Evolutionary conservation across 2,113 vertebrate species (phyloP).

Genomic region (Dermatemys mawii): DNA sequence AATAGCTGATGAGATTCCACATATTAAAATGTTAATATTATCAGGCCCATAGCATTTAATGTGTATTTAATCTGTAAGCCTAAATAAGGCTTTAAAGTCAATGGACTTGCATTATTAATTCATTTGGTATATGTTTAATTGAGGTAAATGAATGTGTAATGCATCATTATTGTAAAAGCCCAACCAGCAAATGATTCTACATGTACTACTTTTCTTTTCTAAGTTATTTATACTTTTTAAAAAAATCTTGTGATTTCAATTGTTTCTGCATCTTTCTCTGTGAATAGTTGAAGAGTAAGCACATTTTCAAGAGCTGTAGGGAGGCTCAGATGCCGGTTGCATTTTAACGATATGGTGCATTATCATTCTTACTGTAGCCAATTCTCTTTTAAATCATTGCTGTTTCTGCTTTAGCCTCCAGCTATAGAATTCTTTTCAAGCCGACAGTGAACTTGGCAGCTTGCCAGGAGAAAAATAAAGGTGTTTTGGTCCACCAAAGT

Average conservation of each 20-base stretch:
- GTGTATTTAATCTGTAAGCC: neutral
- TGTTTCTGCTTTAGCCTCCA: constrained; percentile 85
- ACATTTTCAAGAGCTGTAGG: constrained; percentile 84
- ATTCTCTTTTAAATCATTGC: constrained; percentile 91
- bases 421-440: constrained; percentile 89
- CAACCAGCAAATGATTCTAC: constrained; percentile 73
- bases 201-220: constrained; percentile 62
- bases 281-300: constrained; percentile 88
- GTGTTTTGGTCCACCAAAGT: constrained; percentile 84
- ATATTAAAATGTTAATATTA: constrained; percentile 55
- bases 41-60: constrained; percentile 10
- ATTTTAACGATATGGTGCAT: constrained; percentile 90
- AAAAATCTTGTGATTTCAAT: constrained; percentile 79
- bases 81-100: constrained; percentile 24
- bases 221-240: constrained; percentile 74
- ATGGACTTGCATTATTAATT: constrained; percentile 66
- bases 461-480: constrained; percentile 84
- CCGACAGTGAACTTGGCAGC: constrained; percentile 84
- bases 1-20: constrained; percentile 48
- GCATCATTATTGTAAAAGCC: constrained; percentile 69
- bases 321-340: constrained; percentile 87
- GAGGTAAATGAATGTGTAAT: constrained; percentile 44
- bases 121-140: constrained; percentile 67
- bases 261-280: constrained; percentile 80
- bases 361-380: constrained; percentile 88